phyloP scores from a whole-genome alignment of 2,113 vertebrate genomes.

The Dascyllus trimaculatus region DNA sequence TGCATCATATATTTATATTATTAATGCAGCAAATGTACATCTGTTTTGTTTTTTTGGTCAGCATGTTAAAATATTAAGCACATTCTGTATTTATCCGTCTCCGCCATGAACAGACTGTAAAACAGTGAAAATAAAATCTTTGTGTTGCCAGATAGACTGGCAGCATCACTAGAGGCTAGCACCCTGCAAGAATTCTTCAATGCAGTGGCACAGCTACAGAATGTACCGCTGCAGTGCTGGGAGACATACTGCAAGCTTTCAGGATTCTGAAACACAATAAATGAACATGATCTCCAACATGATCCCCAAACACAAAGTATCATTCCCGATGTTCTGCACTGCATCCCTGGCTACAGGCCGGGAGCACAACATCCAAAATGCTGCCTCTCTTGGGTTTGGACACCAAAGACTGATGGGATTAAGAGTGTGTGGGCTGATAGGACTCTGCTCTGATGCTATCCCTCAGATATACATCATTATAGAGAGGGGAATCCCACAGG shows the following conservation, averaged over 20 bases:
- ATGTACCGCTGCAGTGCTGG: conserved; percentile 43
- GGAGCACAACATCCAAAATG: conserved; percentile 58
- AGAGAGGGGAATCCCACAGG: conserved; percentile 76
- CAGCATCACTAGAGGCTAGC: conserved; percentile 28
- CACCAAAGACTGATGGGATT: conserved; percentile 80
- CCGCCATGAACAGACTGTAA: conserved; percentile 23
- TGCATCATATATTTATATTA: conserved; percentile 36
- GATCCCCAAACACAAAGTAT: conserved; percentile 64
- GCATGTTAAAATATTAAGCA: conserved; percentile 56
- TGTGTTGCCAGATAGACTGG: conserved; percentile 23
- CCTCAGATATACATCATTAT: conserved; percentile 81
- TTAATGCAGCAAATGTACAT: conserved; percentile 52
- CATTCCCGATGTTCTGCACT: conserved; percentile 54
- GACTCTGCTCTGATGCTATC: conserved; percentile 78
- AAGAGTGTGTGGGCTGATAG: conserved; percentile 78
- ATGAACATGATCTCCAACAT: conserved; percentile 64
- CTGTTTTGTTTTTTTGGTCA: conserved; percentile 44
- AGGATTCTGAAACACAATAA: conserved; percentile 56
- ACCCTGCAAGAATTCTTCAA: conserved; percentile 30
- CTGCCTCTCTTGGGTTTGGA: conserved; percentile 62
- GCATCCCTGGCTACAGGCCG: conserved; percentile 46
- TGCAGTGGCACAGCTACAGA: conserved; percentile 37
- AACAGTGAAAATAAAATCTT: conserved; percentile 29
- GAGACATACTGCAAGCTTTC: conserved; percentile 27
- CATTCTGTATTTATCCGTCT: conserved; percentile 49